These are phyloP conservation scores for Phyllostomus hastatus DNA, from an alignment of 2,113 vertebrate species.

Conservation along the genomic window DNA sequence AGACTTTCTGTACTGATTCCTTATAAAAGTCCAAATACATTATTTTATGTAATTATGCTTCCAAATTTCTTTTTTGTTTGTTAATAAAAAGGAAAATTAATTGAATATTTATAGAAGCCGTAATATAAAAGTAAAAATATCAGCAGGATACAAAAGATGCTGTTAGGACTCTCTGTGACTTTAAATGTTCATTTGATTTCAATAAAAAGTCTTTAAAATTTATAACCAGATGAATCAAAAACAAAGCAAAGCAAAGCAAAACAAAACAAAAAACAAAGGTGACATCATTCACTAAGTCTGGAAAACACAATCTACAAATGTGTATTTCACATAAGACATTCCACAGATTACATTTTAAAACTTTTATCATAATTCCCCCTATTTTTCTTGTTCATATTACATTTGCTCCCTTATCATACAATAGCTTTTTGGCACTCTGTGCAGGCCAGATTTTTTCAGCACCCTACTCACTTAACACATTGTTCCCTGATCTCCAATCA, in stretches of 20 bases:
- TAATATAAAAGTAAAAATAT: not conserved
- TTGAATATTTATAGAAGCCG: not conserved
- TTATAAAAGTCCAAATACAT: not conserved
- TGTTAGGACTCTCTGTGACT: not conserved
- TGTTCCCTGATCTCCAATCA: not conserved
- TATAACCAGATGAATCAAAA: not conserved
- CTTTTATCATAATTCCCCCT: not conserved
- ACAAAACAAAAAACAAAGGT: not conserved
- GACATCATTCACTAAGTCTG: not conserved
- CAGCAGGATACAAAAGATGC: not conserved
- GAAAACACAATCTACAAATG: not conserved
- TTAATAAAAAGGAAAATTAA: not conserved
- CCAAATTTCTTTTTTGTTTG: not conserved
- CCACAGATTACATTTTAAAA: not conserved
- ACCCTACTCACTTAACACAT: not conserved
- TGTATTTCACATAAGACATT: not conserved
- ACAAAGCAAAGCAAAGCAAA: too few species aligned
- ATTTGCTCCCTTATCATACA: not conserved
- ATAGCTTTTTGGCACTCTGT: not conserved
- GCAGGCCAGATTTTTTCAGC: not conserved
- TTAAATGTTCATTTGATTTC: constrained; percentile 31
- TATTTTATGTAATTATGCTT: not conserved
- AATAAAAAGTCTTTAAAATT: not conserved
- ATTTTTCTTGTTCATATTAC: not conserved
- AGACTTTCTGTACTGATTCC: not conserved